Percentiles rank a stretch among this genome's conserved stretches.
Conservation (phyloP, 2,113 vertebrate species). For the Urocynchramus pylzowi region DNA sequence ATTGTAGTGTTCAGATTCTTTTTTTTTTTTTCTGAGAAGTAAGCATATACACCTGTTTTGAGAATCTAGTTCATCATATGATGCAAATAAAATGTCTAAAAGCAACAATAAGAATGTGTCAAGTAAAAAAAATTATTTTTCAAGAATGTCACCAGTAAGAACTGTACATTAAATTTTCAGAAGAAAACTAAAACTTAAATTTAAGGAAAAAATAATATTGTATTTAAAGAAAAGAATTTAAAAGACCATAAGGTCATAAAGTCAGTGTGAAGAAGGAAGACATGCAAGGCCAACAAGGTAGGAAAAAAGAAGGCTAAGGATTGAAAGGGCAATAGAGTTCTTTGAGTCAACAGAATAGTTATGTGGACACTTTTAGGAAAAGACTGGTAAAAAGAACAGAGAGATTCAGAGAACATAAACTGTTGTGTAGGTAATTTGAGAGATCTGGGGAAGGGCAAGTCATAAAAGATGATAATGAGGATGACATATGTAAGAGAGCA, state of each 20-base stretch:
- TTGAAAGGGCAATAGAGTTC: neutral
- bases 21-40: neutral
- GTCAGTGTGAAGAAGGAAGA: neutral
- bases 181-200: neutral
- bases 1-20: neutral
- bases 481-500: neutral
- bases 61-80: neutral
- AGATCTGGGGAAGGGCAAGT: neutral
- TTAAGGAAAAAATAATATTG: neutral
- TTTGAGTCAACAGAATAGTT: neutral
- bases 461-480: neutral
- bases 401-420: neutral
- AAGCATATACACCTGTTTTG: neutral
- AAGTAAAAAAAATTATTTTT: neutral
- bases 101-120: neutral
- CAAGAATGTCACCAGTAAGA: neutral
- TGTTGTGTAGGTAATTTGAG: neutral
- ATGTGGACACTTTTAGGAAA: neutral
- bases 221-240: neutral
- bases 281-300: neutral
- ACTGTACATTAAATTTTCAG: neutral
- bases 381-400: neutral
- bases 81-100: neutral
- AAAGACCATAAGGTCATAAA: neutral
- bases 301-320: neutral